These are phyloP conservation scores for Varanus komodoensis DNA, from an alignment of 2,113 vertebrate genomes.

Conservation along the genomic window DNA sequence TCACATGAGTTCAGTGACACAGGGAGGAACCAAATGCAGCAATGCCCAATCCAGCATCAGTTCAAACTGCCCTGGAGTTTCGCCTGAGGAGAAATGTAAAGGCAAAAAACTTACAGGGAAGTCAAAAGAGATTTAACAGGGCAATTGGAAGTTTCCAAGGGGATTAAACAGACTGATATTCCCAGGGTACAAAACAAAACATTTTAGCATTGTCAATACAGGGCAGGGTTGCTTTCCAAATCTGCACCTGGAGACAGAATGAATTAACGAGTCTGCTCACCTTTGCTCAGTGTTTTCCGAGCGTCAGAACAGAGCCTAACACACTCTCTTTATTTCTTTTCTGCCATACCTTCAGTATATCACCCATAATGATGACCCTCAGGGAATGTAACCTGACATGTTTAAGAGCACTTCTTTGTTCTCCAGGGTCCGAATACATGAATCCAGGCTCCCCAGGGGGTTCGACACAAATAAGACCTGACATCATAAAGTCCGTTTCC, in stretches of 20 bases:
- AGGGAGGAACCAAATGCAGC: background rate
- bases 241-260: background rate
- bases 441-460: background rate
- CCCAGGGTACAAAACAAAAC: background rate
- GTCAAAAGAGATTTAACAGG: background rate
- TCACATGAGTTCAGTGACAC: background rate
- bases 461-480: background rate
- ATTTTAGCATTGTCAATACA: background rate
- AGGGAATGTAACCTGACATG: background rate
- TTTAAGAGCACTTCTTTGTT: background rate
- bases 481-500: background rate
- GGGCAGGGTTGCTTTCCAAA: background rate
- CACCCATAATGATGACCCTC: background rate
- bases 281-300: background rate
- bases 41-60: background rate
- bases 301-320: background rate
- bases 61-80: background rate
- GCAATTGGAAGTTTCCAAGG: background rate
- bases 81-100: background rate
- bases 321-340: constrained; percentile 1
- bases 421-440: background rate
- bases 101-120: background rate
- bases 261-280: background rate
- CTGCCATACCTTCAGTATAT: background rate
- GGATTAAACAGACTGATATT: background rate